phyloP scores from a whole-genome alignment of 2,113 vertebrate species.

The Cairina moschata region DNA sequence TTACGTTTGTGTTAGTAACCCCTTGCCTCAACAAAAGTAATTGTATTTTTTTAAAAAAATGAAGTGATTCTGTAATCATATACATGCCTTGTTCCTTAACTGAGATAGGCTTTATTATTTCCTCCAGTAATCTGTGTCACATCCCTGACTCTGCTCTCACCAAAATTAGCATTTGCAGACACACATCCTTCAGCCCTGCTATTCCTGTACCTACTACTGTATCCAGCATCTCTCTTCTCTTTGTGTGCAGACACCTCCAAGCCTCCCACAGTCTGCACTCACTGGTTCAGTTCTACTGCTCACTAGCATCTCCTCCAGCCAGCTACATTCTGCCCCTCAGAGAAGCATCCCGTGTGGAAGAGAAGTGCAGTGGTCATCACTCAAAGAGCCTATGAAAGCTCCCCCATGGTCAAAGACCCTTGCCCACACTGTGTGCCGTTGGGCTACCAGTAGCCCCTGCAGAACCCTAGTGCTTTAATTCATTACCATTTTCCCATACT shows the following conservation, averaged over 20 bases:
- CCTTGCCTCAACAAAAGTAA: not conserved
- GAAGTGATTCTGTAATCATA: not conserved
- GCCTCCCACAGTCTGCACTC: not conserved
- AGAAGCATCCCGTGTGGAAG: not conserved
- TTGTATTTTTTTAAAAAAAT: not conserved
- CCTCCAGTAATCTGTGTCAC: not conserved
- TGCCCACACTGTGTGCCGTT: not conserved
- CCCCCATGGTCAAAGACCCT: not conserved
- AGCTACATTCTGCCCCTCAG: not conserved
- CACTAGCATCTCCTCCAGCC: not conserved
- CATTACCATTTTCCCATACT: too few relatives aligned
- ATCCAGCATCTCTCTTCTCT: not conserved
- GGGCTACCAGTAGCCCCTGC: not conserved
- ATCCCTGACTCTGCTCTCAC: not conserved
- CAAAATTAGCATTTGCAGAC: not conserved
- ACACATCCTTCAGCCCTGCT: accelerated
- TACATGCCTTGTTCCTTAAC: not conserved
- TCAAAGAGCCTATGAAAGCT: not conserved
- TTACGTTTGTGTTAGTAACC: not conserved
- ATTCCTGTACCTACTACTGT: not conserved
- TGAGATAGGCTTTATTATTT: not conserved
- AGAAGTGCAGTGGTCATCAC: not conserved
- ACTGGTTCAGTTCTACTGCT: not conserved
- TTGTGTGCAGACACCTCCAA: not conserved
- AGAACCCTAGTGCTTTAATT: not conserved